Percentiles rank a stretch among this genome's conserved stretches.
Conservation (phyloP, 2,888 invertebrate species). For the Cephus sareptanus region DNA sequence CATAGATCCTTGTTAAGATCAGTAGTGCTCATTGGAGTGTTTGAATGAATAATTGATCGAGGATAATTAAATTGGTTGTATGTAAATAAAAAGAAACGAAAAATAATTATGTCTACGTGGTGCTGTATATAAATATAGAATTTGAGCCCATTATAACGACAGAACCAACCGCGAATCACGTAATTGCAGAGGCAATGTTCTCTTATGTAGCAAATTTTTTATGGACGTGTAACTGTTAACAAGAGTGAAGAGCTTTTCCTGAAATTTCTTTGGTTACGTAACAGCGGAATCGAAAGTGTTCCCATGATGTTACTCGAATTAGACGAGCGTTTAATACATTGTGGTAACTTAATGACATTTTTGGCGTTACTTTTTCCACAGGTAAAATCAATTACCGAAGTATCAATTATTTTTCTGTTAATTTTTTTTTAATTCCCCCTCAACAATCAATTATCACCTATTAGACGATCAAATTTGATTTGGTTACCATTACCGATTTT, state of each 20-base stretch:
- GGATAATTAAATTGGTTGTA: neutral
- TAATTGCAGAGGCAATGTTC: conserved; percentile 6
- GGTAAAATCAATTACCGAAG: neutral
- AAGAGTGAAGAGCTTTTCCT: conserved; percentile 6
- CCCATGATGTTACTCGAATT: neutral
- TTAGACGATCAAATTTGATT: neutral
- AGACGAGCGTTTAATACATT: neutral
- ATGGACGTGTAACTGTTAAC: neutral
- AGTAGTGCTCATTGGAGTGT: neutral
- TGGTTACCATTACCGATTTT: neutral
- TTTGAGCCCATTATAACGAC: neutral
- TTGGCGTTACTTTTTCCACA: neutral
- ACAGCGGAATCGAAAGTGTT: neutral
- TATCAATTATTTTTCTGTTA: neutral
- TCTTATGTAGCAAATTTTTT: neutral
- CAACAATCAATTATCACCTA: neutral
- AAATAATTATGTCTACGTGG: neutral
- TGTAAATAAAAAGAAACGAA: neutral
- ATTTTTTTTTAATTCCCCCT: neutral
- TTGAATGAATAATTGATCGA: neutral
- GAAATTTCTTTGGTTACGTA: conserved; percentile 6
- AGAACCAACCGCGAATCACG: conserved; percentile 1
- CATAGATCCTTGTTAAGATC: neutral
- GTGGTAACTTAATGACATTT: neutral
- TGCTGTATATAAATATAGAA: neutral